Conservation (phyloP, 1,140 invertebrate species). For the Hirudo medicinalis region DNA sequence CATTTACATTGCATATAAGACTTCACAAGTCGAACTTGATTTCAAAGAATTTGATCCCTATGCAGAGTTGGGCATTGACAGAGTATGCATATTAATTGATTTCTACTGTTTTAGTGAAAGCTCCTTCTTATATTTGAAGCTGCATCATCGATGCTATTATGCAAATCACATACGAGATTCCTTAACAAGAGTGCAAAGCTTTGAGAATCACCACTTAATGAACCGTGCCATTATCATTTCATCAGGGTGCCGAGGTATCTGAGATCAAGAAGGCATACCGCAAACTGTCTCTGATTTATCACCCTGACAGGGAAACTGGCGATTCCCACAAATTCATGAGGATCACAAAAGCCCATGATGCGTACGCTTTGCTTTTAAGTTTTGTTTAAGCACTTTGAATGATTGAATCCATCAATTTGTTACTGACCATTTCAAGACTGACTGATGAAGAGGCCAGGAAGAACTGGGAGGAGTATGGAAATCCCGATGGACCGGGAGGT, state of each 20-base stretch:
- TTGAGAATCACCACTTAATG: too few species aligned
- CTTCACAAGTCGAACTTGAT: slow-evolving; percentile 92
- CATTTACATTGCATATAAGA: slow-evolving; percentile 78
- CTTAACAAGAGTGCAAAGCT: too few species aligned
- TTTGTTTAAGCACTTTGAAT: neutral
- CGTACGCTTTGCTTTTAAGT: slow-evolving; percentile 33
- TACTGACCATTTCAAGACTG: slow-evolving; percentile 40
- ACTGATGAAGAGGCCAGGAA: slow-evolving; percentile 90
- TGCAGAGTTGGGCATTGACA: slow-evolving; percentile 77
- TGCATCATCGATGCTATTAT: too few species aligned
- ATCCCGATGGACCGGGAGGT: slow-evolving; percentile 91
- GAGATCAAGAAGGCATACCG: slow-evolving; percentile 93
- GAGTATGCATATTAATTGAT: slow-evolving; percentile 46
- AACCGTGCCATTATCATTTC: slow-evolving; percentile 19
- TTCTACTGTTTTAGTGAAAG: neutral
- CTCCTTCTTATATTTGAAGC: too few species aligned
- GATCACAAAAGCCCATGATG: slow-evolving; percentile 80
- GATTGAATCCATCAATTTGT: neutral
- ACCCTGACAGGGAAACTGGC: slow-evolving; percentile 95
- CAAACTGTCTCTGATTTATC: slow-evolving; percentile 76
- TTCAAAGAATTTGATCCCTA: slow-evolving; percentile 98
- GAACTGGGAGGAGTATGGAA: slow-evolving; percentile 98
- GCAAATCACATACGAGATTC: too few species aligned
- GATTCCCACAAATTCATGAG: slow-evolving; percentile 94
- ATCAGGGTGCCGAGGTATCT: slow-evolving; percentile 60